Evolutionary conservation across 2,888 invertebrate genomes (phyloP).

Genomic region (Marronus borbonicus): DNA sequence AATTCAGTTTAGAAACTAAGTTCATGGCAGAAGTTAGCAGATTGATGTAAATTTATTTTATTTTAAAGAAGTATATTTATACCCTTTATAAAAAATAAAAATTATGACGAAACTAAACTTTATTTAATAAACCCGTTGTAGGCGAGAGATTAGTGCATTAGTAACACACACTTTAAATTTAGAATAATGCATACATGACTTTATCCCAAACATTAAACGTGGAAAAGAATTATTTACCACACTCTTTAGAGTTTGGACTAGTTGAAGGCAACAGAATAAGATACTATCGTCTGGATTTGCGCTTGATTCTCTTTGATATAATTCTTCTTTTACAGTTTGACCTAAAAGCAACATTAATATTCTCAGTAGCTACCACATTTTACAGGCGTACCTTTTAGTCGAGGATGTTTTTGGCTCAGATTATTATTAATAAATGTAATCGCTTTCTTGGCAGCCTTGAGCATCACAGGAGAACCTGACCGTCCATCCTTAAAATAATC

Average conservation of each 20-base stretch:
- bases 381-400: conserved; percentile 70
- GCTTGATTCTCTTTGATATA: conserved; percentile 73
- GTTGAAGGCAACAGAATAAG: conserved; percentile 74
- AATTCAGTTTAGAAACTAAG: too few species aligned
- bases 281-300: conserved; percentile 76
- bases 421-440: conserved; percentile 74
- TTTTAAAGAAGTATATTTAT: too few species aligned
- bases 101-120: too few species aligned
- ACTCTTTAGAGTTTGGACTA: conserved; percentile 71
- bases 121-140: too few species aligned
- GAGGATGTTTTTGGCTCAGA: conserved; percentile 69
- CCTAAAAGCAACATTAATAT: conserved; percentile 66
- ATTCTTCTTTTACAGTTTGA: conserved; percentile 74
- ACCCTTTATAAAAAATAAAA: too few species aligned
- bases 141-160: too few species aligned
- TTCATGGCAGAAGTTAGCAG: too few species aligned
- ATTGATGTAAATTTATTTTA: too few species aligned
- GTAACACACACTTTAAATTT: too few species aligned
- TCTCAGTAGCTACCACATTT: conserved; percentile 1
- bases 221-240: conserved; percentile 68
- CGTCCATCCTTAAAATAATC: conserved; percentile 73
- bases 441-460: conserved; percentile 65
- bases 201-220: not conserved
- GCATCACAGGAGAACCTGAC: conserved; percentile 54
- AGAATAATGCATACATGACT: too few species aligned